phyloP scores from a whole-genome alignment of 2,797 vertebrate species.

The Muscicapa comitata region DNA sequence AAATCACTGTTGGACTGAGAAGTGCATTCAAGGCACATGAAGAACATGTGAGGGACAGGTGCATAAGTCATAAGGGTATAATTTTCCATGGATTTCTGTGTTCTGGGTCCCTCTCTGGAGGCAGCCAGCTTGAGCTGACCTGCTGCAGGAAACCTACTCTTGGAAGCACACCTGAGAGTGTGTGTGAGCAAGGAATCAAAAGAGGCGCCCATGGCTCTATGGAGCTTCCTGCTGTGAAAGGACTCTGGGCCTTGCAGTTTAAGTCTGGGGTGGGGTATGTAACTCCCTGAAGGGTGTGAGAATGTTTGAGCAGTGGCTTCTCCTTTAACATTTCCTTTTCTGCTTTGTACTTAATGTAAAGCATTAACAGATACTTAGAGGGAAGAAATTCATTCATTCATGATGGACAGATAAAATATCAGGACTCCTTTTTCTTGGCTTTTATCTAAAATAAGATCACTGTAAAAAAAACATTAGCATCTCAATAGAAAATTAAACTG shows the following conservation, averaged over 20 bases:
- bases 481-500: not conserved
- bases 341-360: not conserved
- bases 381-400: not conserved
- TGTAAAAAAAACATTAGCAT: not conserved
- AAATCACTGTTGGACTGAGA: not conserved
- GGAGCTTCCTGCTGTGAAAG: not conserved
- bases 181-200: not conserved
- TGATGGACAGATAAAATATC: not conserved
- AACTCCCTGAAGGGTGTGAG: not conserved
- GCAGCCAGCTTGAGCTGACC: not conserved
- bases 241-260: not conserved
- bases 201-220: not conserved
- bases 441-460: not conserved
- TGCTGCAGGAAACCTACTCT: not conserved
- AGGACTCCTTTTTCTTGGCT: not conserved
- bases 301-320: not conserved
- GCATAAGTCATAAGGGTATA: not conserved
- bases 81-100: not conserved
- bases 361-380: not conserved
- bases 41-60: not conserved
- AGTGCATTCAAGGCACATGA: not conserved
- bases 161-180: not conserved
- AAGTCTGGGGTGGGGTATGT: not conserved
- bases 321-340: not conserved
- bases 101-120: not conserved